A percentile compares a stretch with the other conserved stretches of the same genome.
Evolutionary conservation across 2,888 invertebrate genomes (phyloP).

Genomic region (Leptothorax acervorum): DNA sequence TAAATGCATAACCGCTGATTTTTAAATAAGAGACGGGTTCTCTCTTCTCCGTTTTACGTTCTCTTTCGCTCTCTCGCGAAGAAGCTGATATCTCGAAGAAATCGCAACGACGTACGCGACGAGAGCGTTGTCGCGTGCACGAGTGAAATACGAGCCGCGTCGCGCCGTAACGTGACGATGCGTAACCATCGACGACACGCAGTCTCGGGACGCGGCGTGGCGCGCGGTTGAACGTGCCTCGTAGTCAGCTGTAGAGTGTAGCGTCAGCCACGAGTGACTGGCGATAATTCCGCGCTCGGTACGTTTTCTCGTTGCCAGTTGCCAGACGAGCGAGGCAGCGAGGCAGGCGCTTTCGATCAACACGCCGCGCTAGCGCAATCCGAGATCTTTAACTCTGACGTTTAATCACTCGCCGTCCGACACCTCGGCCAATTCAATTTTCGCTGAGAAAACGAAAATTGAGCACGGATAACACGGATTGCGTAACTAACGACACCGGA

Average conservation of each 20-base stretch:
- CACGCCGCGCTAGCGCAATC: neutral
- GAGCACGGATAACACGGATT: neutral
- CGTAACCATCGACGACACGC: conserved; percentile 47
- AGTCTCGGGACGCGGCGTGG: conserved; percentile 35
- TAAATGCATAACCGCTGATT: neutral
- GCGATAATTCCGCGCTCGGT: conserved; percentile 18
- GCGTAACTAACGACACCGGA: neutral
- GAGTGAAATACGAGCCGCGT: conserved; percentile 28
- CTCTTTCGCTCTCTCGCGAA: neutral
- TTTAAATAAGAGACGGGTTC: neutral
- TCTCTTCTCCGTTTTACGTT: no score
- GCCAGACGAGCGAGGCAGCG: neutral
- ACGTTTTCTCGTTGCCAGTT: neutral
- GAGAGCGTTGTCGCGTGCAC: neutral
- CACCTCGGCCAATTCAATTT: neutral
- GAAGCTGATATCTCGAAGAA: neutral
- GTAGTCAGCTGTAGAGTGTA: conserved; percentile 20
- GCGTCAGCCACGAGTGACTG: conserved; percentile 34
- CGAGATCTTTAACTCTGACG: neutral
- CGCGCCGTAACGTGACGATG: conserved; percentile 22
- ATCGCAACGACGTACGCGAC: neutral
- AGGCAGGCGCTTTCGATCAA: neutral
- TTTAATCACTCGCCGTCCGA: neutral
- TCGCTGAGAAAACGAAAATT: conserved; percentile 16
- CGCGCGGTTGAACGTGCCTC: conserved; percentile 27